These are phyloP conservation scores for Halcyon senegalensis DNA, from an alignment of 2,113 vertebrate species.

Conservation along the genomic window DNA sequence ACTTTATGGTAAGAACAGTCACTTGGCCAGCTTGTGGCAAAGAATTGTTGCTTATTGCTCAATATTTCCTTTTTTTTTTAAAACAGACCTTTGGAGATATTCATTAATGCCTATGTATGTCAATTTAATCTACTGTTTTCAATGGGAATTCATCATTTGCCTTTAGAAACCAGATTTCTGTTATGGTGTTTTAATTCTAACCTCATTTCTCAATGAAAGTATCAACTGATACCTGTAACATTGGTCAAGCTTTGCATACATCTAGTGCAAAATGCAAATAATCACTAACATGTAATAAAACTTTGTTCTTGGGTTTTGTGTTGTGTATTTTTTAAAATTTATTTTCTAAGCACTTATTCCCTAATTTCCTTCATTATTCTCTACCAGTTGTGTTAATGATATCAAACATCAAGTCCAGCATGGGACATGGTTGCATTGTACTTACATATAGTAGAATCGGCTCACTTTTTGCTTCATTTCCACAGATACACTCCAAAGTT, in stretches of 20 bases:
- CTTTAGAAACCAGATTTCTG: background rate
- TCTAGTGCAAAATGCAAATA: background rate
- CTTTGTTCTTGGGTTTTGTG: background rate
- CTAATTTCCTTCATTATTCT: background rate
- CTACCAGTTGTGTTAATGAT: background rate
- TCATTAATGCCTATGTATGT: background rate
- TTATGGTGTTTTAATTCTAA: background rate
- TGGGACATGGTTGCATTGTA: background rate
- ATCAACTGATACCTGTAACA: background rate
- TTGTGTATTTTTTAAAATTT: background rate
- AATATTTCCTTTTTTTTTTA: background rate
- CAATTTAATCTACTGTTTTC: background rate
- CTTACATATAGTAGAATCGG: background rate
- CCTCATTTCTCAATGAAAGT: background rate
- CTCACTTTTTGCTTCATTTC: background rate
- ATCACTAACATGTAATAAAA: background rate
- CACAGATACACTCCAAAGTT: background rate
- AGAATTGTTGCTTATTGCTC: background rate
- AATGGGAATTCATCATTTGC: background rate
- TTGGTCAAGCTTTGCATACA: background rate
- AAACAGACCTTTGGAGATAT: background rate
- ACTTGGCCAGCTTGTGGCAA: background rate
- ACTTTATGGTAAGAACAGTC: accelerated
- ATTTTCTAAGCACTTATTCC: background rate
- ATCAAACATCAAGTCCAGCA: background rate